Evolutionary conservation across 2,888 invertebrate genomes (phyloP).

Genomic region (Pollenia amentaria): DNA sequence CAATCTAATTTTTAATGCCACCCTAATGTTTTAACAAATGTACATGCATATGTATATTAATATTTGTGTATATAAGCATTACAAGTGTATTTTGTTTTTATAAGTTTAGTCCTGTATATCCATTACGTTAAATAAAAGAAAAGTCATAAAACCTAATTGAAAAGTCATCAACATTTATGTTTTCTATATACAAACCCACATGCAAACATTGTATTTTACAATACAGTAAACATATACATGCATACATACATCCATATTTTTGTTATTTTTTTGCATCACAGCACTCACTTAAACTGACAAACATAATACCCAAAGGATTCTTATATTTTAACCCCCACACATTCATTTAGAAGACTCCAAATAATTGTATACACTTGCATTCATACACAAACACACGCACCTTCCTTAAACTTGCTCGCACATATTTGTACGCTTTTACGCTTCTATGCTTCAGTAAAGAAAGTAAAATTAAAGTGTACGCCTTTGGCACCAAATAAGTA

Average conservation of each 20-base stretch:
- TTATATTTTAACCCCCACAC: constrained; percentile 24
- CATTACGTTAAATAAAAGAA: constrained; percentile 75
- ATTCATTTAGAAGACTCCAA: constrained; percentile 31
- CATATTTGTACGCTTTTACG: constrained; percentile 53
- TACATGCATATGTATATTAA: not conserved
- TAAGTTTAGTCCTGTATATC: constrained; percentile 60
- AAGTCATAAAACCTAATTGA: constrained; percentile 78
- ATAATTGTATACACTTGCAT: constrained; percentile 45
- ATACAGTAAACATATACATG: not conserved
- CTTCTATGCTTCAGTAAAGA: constrained; percentile 66
- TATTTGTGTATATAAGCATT: constrained; percentile 11
- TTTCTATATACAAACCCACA: constrained; percentile 30
- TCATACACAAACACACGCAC: not conserved
- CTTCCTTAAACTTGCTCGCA: constrained; percentile 8
- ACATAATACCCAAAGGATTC: constrained; percentile 75
- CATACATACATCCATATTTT: constrained; percentile 15
- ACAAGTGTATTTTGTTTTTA: constrained; percentile 54
- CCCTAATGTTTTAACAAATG: not conserved
- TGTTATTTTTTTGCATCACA: constrained; percentile 63
- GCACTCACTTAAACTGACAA: constrained; percentile 76
- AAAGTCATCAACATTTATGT: constrained; percentile 77
- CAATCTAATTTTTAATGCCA: no score
- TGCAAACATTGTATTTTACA: not conserved
- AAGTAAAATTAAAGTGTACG: constrained; percentile 71
- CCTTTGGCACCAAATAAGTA: constrained; percentile 71